Base-by-base conservation (phyloP, 2,888 invertebrate genomes). In the Mimachlamys varia region DNA sequence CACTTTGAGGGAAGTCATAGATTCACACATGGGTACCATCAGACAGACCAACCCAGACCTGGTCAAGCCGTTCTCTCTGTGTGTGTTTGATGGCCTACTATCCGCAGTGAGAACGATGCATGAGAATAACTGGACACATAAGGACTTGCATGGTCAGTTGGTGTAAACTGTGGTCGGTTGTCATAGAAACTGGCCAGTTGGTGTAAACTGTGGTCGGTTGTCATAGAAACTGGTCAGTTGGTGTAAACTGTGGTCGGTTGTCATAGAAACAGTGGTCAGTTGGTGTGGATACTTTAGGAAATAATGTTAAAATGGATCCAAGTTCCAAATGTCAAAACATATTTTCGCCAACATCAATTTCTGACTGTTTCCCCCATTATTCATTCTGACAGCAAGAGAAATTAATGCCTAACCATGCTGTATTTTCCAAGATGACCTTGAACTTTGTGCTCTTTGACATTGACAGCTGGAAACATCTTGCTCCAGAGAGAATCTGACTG, bases 401-500 rank as follows among this genome's bases (percentile, higher is more conserved):
- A n/a, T n/a, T n/a, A n/a, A n/a, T n/a, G n/a, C n/a, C n/a, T n/a
- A n/a, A n/a, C n/a, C n/a, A n/a, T n/a, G n/a, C 7, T 44, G 44
- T 44, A 44, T 44, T 44, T 44, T 44, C 44, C 44, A 44, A 44
- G 44, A 44, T 44, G 58, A 58, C 58, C 22, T 33, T 17, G 27
- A 37, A 55, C 19, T 50, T 55, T 33, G 49, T 89, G 55, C n/a
- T 87, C n/a, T n/a, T n/a, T n/a, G n/a, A 17, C 90, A 88, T 53
- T 88, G 90, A 5, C 90, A 95, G 95, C 92, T 91, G 95, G 95
- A 12, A 95, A 95, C 91, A 92, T 95, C 0, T 94, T 95, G 93
- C 17, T 95, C 12, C 93, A 94, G 38, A 93, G 93, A 88, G 89
- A 90, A 4, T 55, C 89, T 3, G 89, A 92, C 19, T 89, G 90